Evolutionary conservation across 2,888 invertebrate species (phyloP).

Genomic region (Ptychoptera albimana): DNA sequence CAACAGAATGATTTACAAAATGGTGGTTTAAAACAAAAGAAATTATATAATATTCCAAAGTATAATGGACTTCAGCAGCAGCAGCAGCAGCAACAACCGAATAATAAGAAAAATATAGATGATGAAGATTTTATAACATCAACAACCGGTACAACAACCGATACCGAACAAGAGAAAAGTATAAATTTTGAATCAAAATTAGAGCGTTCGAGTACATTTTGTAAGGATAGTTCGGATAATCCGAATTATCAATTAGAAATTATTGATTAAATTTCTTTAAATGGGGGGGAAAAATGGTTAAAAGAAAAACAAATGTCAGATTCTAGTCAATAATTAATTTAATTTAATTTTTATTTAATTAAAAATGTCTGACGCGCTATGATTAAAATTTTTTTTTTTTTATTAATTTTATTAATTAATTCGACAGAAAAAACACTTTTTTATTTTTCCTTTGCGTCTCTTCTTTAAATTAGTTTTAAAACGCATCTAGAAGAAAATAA

Average conservation of each 20-base stretch:
- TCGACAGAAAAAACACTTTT: no score
- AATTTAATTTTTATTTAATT: no score
- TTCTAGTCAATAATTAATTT: no score
- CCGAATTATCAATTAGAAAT: conserved; percentile 27
- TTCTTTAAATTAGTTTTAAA: no score
- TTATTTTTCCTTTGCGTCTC: no score
- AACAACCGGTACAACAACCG: conserved; percentile 6
- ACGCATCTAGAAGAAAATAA: no score
- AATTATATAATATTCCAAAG: neutral
- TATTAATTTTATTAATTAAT: no score
- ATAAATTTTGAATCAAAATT: conserved; percentile 21
- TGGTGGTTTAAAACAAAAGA: no score
- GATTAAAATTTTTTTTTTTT: no score
- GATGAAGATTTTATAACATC: conserved; percentile 4
- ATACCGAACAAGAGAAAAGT: conserved; percentile 3
- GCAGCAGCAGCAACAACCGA: neutral
- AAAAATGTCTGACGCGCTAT: no score
- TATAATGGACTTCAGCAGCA: neutral
- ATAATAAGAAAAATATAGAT: conserved; percentile 5
- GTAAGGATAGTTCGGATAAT: conserved; percentile 27
- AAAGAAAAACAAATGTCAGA: no score
- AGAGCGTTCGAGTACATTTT: conserved; percentile 31
- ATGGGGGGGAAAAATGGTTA: neutral
- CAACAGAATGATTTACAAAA: conserved; percentile 13
- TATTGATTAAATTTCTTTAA: conserved; percentile 20